phyloP scores from a whole-genome alignment of 1,140 invertebrate species.

The Musca vetustissima region DNA sequence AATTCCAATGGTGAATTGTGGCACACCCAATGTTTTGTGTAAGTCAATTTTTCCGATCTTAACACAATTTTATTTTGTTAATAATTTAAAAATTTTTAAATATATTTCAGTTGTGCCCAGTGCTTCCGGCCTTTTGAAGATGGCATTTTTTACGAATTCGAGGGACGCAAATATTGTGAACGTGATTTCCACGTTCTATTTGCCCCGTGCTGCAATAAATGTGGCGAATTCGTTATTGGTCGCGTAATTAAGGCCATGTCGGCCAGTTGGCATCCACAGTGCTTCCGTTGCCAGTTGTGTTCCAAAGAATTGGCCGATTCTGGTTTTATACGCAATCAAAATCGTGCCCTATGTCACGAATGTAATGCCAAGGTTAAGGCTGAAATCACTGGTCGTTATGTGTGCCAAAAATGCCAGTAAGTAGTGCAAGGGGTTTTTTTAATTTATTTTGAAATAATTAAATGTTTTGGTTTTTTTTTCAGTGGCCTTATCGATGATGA shows the following conservation, averaged over 20 bases:
- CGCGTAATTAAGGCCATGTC: slow-evolving; percentile 99
- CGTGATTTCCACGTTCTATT: slow-evolving; percentile 98
- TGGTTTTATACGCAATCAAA: slow-evolving; percentile 94
- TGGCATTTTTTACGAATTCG: slow-evolving; percentile 98
- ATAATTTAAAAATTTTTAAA: slow-evolving; percentile 9
- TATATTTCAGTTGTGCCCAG: slow-evolving; percentile 90
- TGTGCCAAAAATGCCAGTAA: slow-evolving; percentile 99
- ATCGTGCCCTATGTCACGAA: slow-evolving; percentile 92
- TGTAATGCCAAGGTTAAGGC: slow-evolving; percentile 97
- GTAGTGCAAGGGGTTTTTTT: slow-evolving; percentile 46
- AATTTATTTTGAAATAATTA: neutral
- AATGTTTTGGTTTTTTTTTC: slow-evolving; percentile 35
- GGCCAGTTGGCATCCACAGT: slow-evolving; percentile 96
- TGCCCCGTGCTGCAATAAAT: slow-evolving; percentile 97
- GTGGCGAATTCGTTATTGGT: slow-evolving; percentile 95
- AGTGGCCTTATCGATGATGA: slow-evolving; percentile 96
- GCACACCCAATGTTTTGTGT: slow-evolving; percentile 99
- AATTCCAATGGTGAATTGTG: slow-evolving; percentile 98
- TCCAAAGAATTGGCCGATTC: slow-evolving; percentile 88
- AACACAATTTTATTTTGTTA: slow-evolving; percentile 7
- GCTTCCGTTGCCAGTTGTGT: slow-evolving; percentile 96
- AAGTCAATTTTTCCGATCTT: slow-evolving; percentile 60
- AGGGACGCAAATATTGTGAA: slow-evolving; percentile 98
- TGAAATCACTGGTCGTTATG: slow-evolving; percentile 91
- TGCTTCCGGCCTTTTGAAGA: slow-evolving; percentile 98